Conservation (phyloP, 2,797 vertebrate genomes). For the Channa striata region DNA sequence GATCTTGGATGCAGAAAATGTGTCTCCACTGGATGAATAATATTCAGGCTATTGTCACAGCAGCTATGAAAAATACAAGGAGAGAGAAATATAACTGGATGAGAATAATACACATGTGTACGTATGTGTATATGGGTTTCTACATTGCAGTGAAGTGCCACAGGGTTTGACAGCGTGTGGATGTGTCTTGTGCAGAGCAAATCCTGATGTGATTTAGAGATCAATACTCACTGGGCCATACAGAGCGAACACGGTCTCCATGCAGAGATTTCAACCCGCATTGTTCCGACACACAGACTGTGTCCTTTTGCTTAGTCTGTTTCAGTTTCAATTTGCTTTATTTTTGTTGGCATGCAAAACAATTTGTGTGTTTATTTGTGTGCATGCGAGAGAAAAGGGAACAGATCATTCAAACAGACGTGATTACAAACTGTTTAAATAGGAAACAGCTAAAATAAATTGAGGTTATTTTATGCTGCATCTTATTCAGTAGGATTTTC, state of each 20-base stretch:
- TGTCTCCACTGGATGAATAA: conserved; percentile 39
- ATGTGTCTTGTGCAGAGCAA: conserved; percentile 17
- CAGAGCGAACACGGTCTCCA: conserved; percentile 40
- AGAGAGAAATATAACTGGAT: conserved; percentile 35
- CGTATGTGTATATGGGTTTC: not conserved
- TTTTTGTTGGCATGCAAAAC: not conserved
- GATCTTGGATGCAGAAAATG: conserved; percentile 35
- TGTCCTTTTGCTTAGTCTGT: not conserved
- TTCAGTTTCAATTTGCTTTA: conserved; percentile 13
- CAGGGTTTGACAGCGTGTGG: conserved; percentile 7
- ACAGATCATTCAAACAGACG: no score
- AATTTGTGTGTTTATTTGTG: conserved; percentile 20
- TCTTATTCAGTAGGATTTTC: no score
- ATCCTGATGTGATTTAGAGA: conserved; percentile 52
- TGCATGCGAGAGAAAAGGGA: not conserved
- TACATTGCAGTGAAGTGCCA: conserved; percentile 12
- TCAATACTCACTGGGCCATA: conserved; percentile 50
- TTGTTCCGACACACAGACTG: conserved; percentile 27
- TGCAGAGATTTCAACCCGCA: conserved; percentile 38
- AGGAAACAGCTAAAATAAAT: no score
- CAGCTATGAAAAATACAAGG: conserved; percentile 27
- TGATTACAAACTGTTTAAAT: no score
- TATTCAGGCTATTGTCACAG: conserved; percentile 33
- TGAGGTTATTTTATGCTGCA: no score
- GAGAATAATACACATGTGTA: conserved; percentile 1